A percentile compares a stretch with the other conserved stretches of the same genome.
Evolutionary conservation across 2,113 vertebrate genomes (phyloP).

Genomic region (Sclerurus mexicanus): DNA sequence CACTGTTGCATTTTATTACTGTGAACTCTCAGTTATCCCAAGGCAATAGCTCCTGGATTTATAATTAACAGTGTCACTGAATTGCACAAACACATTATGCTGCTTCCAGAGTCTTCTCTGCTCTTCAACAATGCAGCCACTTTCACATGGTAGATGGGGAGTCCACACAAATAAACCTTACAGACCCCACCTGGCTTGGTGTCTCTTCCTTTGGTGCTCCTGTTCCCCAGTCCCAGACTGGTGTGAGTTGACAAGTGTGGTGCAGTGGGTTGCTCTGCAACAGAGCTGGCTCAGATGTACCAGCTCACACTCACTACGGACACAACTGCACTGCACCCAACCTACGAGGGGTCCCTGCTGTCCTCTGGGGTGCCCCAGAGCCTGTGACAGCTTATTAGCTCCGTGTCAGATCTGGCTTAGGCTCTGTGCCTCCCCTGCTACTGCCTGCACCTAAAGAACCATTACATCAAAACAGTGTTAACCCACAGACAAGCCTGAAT

Average conservation of each 20-base stretch:
- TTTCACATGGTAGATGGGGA: background rate
- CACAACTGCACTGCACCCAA: background rate
- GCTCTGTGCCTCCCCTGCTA: background rate
- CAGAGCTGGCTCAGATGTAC: background rate
- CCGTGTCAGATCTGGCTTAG: background rate
- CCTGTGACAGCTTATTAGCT: background rate
- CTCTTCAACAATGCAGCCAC: background rate
- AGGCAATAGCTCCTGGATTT: background rate
- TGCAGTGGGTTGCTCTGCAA: background rate
- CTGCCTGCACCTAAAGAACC: background rate
- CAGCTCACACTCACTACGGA: background rate
- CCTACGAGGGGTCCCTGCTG: background rate
- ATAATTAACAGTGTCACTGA: background rate
- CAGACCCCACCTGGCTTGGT: background rate
- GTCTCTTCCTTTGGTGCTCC: background rate
- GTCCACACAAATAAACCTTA: background rate
- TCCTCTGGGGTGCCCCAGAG: background rate
- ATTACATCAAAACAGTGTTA: background rate
- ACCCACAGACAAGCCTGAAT: background rate
- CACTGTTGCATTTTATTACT: background rate
- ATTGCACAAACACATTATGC: background rate
- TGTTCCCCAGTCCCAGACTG: background rate
- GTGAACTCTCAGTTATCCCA: background rate
- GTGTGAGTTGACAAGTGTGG: rapidly evolving
- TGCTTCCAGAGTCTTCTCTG: background rate